These are phyloP conservation scores for Desmodus rotundus DNA, from an alignment of 2,113 vertebrate genomes.

Conservation along the genomic window DNA sequence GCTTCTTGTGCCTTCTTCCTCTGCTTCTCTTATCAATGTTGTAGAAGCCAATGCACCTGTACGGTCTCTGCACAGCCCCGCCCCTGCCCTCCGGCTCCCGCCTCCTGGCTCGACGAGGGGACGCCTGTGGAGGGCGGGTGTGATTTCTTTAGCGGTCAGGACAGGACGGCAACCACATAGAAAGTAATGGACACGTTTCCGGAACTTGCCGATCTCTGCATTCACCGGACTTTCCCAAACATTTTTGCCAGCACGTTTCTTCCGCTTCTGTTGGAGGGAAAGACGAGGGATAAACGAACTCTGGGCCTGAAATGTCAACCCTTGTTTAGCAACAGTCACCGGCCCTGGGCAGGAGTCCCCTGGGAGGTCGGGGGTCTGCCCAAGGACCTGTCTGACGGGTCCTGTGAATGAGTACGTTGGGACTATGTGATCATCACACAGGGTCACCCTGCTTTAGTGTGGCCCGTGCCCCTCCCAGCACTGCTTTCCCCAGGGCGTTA, in stretches of 20 bases:
- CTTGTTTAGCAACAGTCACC: rapidly evolving
- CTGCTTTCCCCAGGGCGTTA: rapidly evolving
- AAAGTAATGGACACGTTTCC: neutral
- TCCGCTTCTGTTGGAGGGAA: neutral
- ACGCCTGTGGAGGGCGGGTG: no score
- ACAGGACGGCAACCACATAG: neutral
- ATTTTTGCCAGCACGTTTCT: neutral
- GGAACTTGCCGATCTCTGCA: neutral
- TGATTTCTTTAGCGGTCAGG: neutral
- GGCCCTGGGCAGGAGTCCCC: neutral
- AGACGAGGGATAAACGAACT: neutral
- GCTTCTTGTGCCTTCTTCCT: no score
- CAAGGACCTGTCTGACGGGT: neutral
- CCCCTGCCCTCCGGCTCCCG: no score
- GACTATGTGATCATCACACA: no score
- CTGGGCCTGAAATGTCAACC: rapidly evolving
- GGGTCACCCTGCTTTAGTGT: rapidly evolving
- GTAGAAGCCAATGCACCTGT: neutral
- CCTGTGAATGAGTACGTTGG: rapidly evolving
- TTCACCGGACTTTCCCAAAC: neutral
- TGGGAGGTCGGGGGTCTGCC: rapidly evolving
- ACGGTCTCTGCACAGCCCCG: rapidly evolving
- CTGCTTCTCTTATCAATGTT: neutral
- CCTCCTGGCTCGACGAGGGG: no score
- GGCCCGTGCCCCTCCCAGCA: rapidly evolving